phyloP scores from a whole-genome alignment of 2,888 invertebrate genomes.

The Cepaea hortensis region DNA sequence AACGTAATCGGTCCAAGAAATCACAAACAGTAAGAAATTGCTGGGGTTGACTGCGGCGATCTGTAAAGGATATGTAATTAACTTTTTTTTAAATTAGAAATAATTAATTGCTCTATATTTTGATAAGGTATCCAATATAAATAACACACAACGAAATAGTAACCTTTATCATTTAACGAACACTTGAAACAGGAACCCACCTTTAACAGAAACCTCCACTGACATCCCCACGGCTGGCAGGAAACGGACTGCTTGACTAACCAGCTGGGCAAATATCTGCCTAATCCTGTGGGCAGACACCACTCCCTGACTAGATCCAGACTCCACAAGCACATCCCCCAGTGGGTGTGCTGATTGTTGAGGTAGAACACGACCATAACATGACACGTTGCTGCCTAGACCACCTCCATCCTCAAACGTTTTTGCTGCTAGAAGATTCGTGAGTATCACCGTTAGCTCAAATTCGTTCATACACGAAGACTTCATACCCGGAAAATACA shows the following conservation, averaged over 20 bases:
- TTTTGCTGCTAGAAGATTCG: constrained; percentile 43
- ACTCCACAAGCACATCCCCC: constrained; percentile 41
- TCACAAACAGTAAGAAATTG: too few relatives aligned
- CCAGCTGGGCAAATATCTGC: constrained; percentile 42
- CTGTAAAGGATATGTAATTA: too few relatives aligned
- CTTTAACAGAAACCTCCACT: constrained; percentile 40
- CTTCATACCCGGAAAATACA: constrained; percentile 52
- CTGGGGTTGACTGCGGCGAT: too few relatives aligned
- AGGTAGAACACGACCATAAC: constrained; percentile 50
- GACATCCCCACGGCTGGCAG: constrained; percentile 36
- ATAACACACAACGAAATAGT: too few relatives aligned
- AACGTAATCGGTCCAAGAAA: too few relatives aligned
- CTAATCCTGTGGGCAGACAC: constrained; percentile 43
- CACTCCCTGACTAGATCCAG: constrained; percentile 40
- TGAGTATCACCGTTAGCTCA: constrained; percentile 52
- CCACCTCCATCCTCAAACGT: constrained; percentile 48
- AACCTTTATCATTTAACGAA: background rate
- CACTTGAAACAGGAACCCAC: constrained; percentile 17
- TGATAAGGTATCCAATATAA: too few relatives aligned
- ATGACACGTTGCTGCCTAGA: constrained; percentile 41
- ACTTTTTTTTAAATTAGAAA: too few relatives aligned
- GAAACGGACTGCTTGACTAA: constrained; percentile 39
- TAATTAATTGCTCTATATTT: too few relatives aligned
- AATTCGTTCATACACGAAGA: constrained; percentile 50
- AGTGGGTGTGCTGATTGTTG: constrained; percentile 42